Base-by-base conservation (phyloP, 2,113 vertebrate genomes). In the pig (Sus scrofa) region DNA sequence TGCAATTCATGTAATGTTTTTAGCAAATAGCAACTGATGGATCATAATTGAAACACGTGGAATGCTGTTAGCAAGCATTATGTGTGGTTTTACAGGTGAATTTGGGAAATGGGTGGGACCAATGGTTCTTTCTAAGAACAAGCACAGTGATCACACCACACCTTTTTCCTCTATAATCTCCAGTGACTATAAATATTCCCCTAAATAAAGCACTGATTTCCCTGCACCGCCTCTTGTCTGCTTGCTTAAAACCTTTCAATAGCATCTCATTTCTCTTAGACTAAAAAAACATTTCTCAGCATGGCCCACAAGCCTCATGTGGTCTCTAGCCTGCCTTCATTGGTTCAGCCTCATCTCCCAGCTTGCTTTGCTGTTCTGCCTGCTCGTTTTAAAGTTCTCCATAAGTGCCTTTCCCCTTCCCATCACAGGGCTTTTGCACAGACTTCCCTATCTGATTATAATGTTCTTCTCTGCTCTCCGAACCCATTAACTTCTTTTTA, bases 1-100 rank as follows among this genome's bases (percentile, higher is more conserved):
- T 95, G 95, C 93, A 94, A 95, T 95, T 96, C 89, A 94, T 87
- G 89, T 96, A 93, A 96, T 96, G 94, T 92, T 88, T 97, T 96
- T 85, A 82, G 97, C 91, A 97, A 97, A 96, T 90, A 97, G 95
- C 89, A 68, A 96, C 82, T 91, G 95, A 97, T 92, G 91, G 95
- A 39, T 96, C 93, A 93, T 96, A 93, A 97, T 32, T 95, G 95
- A 95, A 96, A 90, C 68, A 83, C 22, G 16, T 9, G 27, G 39
- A 95, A 71, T 75, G 78, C 65, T 65, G 70, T 95, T 78, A 92
- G 89, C 86, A 86, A 63, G 92, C 30, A 56, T 8, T 8, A 20
- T 12, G 0, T 62, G 71, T 65, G 74, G 63, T 78, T 93, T 86
- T 91, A 37, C 4, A 52, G 93, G 91, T 82, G 83, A 84, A 70